A percentile compares a stretch with the other conserved stretches of the same genome.
phyloP scores from a whole-genome alignment of 2,113 vertebrate genomes.

The Melanerpes formicivorus region DNA sequence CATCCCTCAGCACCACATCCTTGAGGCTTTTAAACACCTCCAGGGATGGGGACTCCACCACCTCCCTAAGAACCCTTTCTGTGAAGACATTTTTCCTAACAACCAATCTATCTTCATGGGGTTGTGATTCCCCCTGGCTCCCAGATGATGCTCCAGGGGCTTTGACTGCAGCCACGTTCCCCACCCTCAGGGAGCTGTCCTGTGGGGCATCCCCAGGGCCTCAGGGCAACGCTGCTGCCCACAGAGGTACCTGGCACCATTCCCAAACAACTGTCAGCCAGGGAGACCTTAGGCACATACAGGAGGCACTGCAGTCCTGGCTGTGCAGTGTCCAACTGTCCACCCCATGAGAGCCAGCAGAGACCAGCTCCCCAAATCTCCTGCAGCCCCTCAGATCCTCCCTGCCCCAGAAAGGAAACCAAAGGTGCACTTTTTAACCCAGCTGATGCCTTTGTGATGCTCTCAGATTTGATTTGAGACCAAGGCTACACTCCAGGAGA shows the following conservation, averaged over 20 bases:
- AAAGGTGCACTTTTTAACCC: not conserved
- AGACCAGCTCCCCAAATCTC: not conserved
- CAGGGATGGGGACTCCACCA: no score
- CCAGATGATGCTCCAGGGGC: fast-evolving
- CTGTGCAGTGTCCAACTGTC: fast-evolving
- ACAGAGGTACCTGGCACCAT: not conserved
- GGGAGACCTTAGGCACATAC: not conserved
- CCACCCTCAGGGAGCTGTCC: not conserved
- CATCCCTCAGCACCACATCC: no score
- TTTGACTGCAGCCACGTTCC: not conserved
- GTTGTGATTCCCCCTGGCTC: not conserved
- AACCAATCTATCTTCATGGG: not conserved
- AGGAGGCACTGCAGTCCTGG: not conserved
- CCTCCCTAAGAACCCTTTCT: no score
- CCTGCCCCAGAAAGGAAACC: not conserved
- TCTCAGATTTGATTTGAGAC: not conserved
- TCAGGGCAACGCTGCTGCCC: not conserved
- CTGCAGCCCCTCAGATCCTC: not conserved
- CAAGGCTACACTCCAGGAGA: not conserved
- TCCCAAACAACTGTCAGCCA: not conserved
- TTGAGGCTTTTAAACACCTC: no score
- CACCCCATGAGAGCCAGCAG: not conserved
- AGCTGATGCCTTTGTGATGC: not conserved
- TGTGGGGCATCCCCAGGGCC: fast-evolving
- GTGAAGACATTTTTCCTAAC: no score